phyloP scores from a whole-genome alignment of 1,140 invertebrate genomes.

The Rhopalosiphum maidis region DNA sequence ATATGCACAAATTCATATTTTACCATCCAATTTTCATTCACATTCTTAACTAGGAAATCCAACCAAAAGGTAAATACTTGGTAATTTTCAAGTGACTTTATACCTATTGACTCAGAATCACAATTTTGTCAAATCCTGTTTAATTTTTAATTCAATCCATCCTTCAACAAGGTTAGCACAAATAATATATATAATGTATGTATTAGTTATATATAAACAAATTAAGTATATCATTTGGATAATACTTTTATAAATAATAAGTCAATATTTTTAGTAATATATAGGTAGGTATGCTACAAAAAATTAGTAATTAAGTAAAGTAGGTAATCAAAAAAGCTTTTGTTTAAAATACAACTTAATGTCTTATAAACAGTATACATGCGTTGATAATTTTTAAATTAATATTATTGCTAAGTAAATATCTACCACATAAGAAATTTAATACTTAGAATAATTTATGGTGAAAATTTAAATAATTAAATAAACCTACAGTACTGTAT shows the following conservation, averaged over 20 bases:
- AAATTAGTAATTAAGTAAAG: not conserved
- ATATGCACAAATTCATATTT: not conserved
- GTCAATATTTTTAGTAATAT: not conserved
- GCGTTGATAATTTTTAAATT: not conserved
- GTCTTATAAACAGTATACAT: not conserved
- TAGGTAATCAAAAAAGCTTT: not conserved
- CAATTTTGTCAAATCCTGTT: not conserved
- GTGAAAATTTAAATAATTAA: not conserved
- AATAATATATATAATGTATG: not conserved
- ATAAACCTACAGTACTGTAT: not conserved
- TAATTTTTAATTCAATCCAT: not conserved
- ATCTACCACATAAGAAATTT: not conserved
- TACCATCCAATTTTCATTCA: not conserved
- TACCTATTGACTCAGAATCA: not conserved
- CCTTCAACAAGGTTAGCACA: not conserved
- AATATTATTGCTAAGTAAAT: not conserved
- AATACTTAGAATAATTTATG: not conserved
- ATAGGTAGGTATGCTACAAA: not conserved
- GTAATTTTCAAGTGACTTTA: slow-evolving; percentile 47
- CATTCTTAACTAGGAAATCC: not conserved
- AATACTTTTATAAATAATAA: not conserved
- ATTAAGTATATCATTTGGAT: not conserved
- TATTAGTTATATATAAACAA: not conserved
- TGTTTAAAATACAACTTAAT: not conserved
- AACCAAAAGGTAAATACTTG: not conserved